Base-by-base conservation (phyloP, 2,888 invertebrate species). In the Cremastinae sp. region DNA sequence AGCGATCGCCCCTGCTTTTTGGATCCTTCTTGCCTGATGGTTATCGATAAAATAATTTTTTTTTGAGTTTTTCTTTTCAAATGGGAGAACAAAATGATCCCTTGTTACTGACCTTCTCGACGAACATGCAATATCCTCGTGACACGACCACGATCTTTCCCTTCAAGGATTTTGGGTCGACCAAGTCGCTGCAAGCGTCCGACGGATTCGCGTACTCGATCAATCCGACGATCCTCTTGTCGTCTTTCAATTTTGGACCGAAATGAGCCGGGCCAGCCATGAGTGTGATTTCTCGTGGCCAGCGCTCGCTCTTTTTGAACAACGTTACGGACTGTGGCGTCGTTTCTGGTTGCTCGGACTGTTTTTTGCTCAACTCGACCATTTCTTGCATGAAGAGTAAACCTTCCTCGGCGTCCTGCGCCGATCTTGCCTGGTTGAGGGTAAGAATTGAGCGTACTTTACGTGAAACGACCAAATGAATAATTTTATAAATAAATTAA, bases 311-410 rank as follows among this genome's bases (percentile, higher is more conserved):
- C 1, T 84, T 85, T 53, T 81, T 84, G 0, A 89, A 84, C 56
- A 93, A 91, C 38, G 92, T 91, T 5, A 94, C 91, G 28, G 91
- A 88, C 47, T 91, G 92, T 1, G 93, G 92, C 14, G 91, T 88
- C 0, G 91, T 91, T 74, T 94, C 94, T 0, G 91, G 87, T 79
- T 92, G 91, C 74, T 91, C 91, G 0, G 91, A 86, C 85, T 95
- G 93, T 75, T 94, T 90, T 81, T 95, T 95, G 62, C 96, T 96
- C 80, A 97, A 91, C 86, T 97, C 96, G 0, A 97, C 93, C 97
- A 99, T 98, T 91, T 99, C 98, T 85, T 97, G 96, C 97, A 99
- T 98, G 88, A 99, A 98, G 10, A 96, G 92, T 38, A 97, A 91
- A 0, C 99, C 98, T 90, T 98, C 96, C 83, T 97, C 96, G 0